Percentiles rank a stretch among this genome's conserved stretches.
Evolutionary conservation across 2,797 vertebrate genomes (phyloP).

Genomic region (Sebastes cheni): DNA sequence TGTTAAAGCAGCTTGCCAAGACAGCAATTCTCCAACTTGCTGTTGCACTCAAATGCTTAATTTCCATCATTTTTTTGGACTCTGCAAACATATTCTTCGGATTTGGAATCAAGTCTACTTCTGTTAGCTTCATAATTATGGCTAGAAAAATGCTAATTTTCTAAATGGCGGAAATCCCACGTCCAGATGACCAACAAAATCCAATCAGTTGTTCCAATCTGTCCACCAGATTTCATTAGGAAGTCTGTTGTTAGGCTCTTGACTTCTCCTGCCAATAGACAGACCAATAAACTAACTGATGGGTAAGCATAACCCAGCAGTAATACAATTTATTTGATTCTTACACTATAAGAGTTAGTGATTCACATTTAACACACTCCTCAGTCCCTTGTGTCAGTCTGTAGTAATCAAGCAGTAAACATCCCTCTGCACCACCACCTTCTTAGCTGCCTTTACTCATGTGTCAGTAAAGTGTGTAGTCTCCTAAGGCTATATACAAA

Average conservation of each 20-base stretch:
- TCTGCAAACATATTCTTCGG: background rate
- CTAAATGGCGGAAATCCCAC: background rate
- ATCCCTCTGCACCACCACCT: background rate
- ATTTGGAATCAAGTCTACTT: background rate
- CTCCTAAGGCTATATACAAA: background rate
- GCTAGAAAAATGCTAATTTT: background rate
- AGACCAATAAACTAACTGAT: background rate
- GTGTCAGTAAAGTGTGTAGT: background rate
- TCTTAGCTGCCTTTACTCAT: background rate
- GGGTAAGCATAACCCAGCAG: background rate
- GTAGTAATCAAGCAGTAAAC: background rate
- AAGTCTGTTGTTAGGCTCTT: slow-evolving; percentile 1
- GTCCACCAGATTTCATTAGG: slow-evolving; percentile 23
- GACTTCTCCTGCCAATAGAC: slow-evolving; percentile 1
- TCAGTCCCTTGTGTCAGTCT: background rate
- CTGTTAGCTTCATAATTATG: background rate
- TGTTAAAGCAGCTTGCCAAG: background rate
- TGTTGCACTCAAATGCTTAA: background rate
- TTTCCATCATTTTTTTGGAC: slow-evolving; percentile 2
- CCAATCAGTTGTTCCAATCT: slow-evolving; percentile 22
- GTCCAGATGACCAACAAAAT: slow-evolving; percentile 19
- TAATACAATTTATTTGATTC: background rate
- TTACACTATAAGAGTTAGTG: background rate
- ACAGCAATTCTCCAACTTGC: background rate
- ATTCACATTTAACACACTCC: background rate